A percentile compares a stretch with the other conserved stretches of the same genome.
These are phyloP conservation scores for Pseudomyrmex flavicornis DNA, from an alignment of 1,140 invertebrate genomes.

Conservation along the genomic window DNA sequence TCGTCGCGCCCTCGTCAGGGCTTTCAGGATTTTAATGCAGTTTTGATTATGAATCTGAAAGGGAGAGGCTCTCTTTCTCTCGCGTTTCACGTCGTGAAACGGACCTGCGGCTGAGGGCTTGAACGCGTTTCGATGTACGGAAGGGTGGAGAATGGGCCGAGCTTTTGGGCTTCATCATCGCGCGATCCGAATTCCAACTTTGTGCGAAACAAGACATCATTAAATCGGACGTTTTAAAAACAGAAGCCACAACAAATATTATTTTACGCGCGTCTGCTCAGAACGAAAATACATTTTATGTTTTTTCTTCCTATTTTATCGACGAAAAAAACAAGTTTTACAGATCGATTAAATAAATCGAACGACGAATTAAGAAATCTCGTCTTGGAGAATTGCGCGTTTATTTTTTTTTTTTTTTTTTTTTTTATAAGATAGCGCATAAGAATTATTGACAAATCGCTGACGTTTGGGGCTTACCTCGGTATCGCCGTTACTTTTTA, in stretches of 20 bases:
- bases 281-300: conserved; percentile 5
- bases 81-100: conserved; percentile 57
- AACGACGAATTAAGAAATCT: conserved; percentile 9
- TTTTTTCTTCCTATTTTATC: neutral
- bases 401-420: neutral
- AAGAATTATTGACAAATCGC: conserved; percentile 65
- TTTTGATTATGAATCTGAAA: conserved; percentile 73
- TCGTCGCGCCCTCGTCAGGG: conserved; percentile 63
- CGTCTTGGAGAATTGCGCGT: conserved; percentile 16
- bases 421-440: neutral
- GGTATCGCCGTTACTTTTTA: conserved; percentile 69
- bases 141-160: conserved; percentile 18
- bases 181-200: conserved; percentile 59
- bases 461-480: conserved; percentile 40
- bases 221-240: conserved; percentile 10
- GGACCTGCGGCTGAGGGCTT: conserved; percentile 34
- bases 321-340: neutral
- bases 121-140: conserved; percentile 37
- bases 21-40: conserved; percentile 78
- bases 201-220: conserved; percentile 17
- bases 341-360: conserved; percentile 11
- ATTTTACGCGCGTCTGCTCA: neutral
- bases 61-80: conserved; percentile 9
- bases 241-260: neutral
- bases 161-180: conserved; percentile 46